Percentiles rank a stretch among this genome's conserved stretches.
Conservation (phyloP, 2,113 vertebrate species). For the Epinephelus fuscoguttatus region DNA sequence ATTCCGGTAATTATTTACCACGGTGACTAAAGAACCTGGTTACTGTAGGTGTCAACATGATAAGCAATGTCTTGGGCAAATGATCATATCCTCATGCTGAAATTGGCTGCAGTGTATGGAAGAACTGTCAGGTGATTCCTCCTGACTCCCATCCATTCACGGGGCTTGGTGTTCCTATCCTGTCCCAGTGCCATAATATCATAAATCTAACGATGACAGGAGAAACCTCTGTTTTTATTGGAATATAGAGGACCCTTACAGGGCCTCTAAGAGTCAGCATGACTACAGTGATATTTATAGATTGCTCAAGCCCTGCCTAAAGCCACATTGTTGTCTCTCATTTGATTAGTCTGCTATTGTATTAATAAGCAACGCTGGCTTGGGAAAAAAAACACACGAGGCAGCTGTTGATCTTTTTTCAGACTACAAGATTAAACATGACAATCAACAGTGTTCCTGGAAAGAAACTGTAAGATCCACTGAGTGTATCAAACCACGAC, state of each 20-base stretch:
- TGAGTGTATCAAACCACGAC: background rate
- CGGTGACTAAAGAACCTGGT: background rate
- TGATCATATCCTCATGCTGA: background rate
- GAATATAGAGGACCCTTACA: conserved; percentile 29
- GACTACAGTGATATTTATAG: conserved; percentile 76
- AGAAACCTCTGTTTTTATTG: conserved; percentile 22
- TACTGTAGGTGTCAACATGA: conserved; percentile 9
- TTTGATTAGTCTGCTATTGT: conserved; percentile 79
- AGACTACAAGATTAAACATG: conserved; percentile 50
- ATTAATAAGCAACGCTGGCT: conserved; percentile 56
- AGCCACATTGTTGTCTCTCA: conserved; percentile 75
- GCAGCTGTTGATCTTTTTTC: conserved; percentile 35
- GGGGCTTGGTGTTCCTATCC: background rate
- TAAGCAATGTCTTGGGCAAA: background rate
- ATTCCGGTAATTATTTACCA: background rate
- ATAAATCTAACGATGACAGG: background rate
- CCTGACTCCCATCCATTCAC: background rate
- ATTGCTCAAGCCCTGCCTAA: conserved; percentile 58
- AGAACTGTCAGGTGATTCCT: conserved; percentile 14
- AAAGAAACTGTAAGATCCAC: background rate
- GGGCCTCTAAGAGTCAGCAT: conserved; percentile 63
- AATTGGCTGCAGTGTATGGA: background rate
- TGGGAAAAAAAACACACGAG: conserved; percentile 9
- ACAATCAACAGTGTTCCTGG: conserved; percentile 12
- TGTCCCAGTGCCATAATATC: background rate